Evolutionary conservation across 2,797 vertebrate species (phyloP).

Genomic region (Silurus lanzhouensis): DNA sequence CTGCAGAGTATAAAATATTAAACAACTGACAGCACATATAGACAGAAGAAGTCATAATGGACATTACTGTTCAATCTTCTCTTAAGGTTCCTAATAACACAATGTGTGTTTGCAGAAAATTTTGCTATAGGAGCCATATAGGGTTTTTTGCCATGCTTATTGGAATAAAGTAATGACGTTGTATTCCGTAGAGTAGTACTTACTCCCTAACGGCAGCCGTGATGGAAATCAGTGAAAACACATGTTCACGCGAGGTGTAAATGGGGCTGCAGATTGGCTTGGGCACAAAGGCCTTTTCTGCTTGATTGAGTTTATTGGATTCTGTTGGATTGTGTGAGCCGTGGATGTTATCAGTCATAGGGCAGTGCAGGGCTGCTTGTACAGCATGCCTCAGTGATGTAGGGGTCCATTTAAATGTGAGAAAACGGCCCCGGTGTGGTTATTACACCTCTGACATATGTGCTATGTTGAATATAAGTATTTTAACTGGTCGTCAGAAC

Average conservation of each 20-base stretch:
- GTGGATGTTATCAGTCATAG: constrained; percentile 23
- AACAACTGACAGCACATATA: background rate
- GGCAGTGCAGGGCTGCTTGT: background rate
- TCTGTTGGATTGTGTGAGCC: constrained; percentile 59
- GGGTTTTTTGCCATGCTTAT: background rate
- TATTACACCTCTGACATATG: constrained; percentile 30
- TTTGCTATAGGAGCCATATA: background rate
- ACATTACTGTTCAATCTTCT: background rate
- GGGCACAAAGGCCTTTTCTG: constrained; percentile 57
- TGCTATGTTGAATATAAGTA: constrained; percentile 14
- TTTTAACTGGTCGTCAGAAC: background rate
- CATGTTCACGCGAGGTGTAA: constrained; percentile 47
- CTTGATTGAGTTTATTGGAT: constrained; percentile 70
- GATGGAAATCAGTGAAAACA: constrained; percentile 27
- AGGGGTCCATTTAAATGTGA: constrained; percentile 23
- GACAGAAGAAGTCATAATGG: background rate
- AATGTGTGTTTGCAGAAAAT: background rate
- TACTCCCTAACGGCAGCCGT: constrained; percentile 7
- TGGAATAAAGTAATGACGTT: background rate
- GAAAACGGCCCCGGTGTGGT: constrained; percentile 13
- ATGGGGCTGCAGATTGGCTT: constrained; percentile 30
- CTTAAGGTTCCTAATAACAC: background rate
- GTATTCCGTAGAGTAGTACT: background rate
- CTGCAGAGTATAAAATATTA: background rate
- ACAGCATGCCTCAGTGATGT: background rate